phyloP scores from a whole-genome alignment of 2,113 vertebrate species.

The Sceloporus tristichus region DNA sequence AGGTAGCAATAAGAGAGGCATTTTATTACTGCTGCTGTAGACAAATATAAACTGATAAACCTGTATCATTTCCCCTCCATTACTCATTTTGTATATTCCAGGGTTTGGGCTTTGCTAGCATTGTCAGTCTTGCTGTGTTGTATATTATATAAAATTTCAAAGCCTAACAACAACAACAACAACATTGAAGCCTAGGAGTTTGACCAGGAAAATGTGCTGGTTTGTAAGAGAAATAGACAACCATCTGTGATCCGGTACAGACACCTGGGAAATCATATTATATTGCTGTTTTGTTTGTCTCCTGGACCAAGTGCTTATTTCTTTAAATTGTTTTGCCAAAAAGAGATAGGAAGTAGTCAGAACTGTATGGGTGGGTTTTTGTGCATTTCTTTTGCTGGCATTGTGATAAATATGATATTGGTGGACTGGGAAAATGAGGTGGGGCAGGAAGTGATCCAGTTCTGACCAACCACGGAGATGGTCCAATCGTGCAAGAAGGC shows the following conservation, averaged over 20 bases:
- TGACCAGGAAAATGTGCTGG: conserved; percentile 53
- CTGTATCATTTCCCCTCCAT: conserved; percentile 54
- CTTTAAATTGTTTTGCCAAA: conserved; percentile 55
- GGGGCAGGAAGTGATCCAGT: no score
- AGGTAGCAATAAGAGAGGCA: conserved; percentile 56
- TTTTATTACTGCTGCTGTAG: conserved; percentile 55
- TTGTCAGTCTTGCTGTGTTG: conserved; percentile 53
- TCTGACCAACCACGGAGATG: no score
- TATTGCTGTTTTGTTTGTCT: conserved; percentile 49
- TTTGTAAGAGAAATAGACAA: conserved; percentile 52
- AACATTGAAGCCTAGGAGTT: conserved; percentile 53
- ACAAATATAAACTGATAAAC: conserved; percentile 56
- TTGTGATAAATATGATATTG: no score
- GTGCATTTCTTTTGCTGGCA: no score
- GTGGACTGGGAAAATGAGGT: no score
- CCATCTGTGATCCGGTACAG: conserved; percentile 49
- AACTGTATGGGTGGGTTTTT: neutral
- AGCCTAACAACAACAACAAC: neutral
- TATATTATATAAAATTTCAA: conserved; percentile 42
- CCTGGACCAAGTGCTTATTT: conserved; percentile 38
- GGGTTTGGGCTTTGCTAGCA: conserved; percentile 44
- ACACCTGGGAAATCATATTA: neutral
- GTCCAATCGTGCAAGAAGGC: no score
- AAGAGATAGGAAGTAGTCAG: conserved; percentile 29
- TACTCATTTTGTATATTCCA: conserved; percentile 52